phyloP scores from a whole-genome alignment of 2,888 invertebrate species.

The Uloborus plumipes region DNA sequence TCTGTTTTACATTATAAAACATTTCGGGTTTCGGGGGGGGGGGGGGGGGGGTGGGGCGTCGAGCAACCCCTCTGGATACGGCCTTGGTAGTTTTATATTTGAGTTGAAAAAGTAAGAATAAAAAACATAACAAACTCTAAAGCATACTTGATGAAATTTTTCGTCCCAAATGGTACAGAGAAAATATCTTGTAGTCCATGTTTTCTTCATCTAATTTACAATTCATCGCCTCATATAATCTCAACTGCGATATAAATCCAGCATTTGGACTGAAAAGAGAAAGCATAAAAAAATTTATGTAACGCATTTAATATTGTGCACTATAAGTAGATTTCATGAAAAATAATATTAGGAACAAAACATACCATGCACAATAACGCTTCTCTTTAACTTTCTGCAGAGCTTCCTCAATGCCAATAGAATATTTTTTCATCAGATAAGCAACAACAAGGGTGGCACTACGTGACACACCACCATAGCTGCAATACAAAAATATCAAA shows the following conservation, averaged over 20 bases:
- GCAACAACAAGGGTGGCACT: conserved; percentile 90
- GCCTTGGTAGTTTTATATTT: background rate
- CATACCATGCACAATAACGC: conserved; percentile 69
- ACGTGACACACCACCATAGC: conserved; percentile 90
- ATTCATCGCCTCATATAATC: conserved; percentile 84
- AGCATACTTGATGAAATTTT: conserved; percentile 41
- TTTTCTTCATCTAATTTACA: conserved; percentile 76
- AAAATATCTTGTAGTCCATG: conserved; percentile 55
- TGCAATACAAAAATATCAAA: conserved; percentile 69
- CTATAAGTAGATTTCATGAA: background rate
- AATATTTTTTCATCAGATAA: conserved; percentile 87
- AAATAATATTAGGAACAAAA: background rate
- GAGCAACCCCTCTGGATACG: too few relatives aligned
- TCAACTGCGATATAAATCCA: conserved; percentile 85
- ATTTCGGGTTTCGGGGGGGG: too few relatives aligned
- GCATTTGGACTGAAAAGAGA: conserved; percentile 77
- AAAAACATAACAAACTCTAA: background rate
- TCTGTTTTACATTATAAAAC: too few relatives aligned
- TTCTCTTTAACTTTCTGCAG: conserved; percentile 73
- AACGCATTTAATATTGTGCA: background rate
- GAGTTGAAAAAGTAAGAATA: background rate
- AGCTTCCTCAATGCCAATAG: conserved; percentile 81
- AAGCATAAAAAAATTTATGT: background rate
- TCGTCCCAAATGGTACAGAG: conserved; percentile 46
- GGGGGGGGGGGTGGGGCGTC: too few relatives aligned